Evolutionary conservation across 2,888 invertebrate genomes (phyloP).

Genomic region (Pheosia gnoma): DNA sequence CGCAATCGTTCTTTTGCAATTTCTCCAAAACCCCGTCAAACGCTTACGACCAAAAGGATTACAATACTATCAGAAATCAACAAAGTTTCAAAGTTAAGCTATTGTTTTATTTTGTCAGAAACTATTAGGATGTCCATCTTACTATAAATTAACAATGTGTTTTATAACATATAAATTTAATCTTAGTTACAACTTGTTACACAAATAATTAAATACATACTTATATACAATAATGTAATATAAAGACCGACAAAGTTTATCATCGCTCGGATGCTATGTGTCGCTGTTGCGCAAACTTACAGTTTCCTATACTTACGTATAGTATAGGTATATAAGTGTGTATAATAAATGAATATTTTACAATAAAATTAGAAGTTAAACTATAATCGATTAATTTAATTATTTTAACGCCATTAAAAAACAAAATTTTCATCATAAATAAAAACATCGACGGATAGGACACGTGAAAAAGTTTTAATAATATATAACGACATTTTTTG

Average conservation of each 20-base stretch:
- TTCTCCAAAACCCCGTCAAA: slow-evolving; percentile 58
- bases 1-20: slow-evolving; percentile 74
- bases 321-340: slow-evolving; percentile 9
- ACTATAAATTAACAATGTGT: too few relatives aligned
- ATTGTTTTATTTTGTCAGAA: neutral
- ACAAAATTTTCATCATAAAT: too few relatives aligned
- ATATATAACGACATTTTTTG: too few relatives aligned
- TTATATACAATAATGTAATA: slow-evolving; percentile 42
- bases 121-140: neutral
- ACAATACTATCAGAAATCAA: neutral
- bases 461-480: too few relatives aligned
- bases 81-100: neutral
- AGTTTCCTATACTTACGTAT: slow-evolving; percentile 39
- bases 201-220: slow-evolving; percentile 7
- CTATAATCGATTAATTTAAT: too few relatives aligned
- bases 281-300: slow-evolving; percentile 77
- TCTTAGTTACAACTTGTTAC: neutral
- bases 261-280: slow-evolving; percentile 76
- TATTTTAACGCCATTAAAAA: too few relatives aligned
- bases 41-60: slow-evolving; percentile 15
- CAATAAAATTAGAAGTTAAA: too few relatives aligned
- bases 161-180: too few relatives aligned
- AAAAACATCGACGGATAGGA: too few relatives aligned
- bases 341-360: too few relatives aligned
- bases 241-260: slow-evolving; percentile 81